A percentile compares a stretch with the other conserved stretches of the same genome.
phyloP scores from a whole-genome alignment of 2,888 invertebrate genomes.

The Apamea monoglypha region DNA sequence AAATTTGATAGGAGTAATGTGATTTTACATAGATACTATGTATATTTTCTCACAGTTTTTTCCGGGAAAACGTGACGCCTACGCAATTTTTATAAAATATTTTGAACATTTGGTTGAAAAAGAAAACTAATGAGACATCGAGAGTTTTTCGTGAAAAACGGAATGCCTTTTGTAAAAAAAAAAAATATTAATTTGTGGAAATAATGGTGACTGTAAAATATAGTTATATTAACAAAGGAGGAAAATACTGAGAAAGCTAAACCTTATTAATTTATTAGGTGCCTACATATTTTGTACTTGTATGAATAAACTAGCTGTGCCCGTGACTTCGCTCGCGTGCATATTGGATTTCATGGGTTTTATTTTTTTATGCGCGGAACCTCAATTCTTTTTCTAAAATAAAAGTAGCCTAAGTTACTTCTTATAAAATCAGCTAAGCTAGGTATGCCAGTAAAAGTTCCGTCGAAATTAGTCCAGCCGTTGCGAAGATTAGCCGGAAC shows the following conservation, averaged over 20 bases:
- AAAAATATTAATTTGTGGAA: background rate
- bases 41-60: background rate
- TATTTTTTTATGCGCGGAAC: no score
- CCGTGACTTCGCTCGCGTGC: no score
- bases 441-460: no score
- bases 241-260: background rate
- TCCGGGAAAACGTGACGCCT: background rate
- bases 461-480: no score
- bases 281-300: background rate
- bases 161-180: background rate
- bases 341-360: no score
- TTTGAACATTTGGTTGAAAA: background rate
- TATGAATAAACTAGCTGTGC: background rate
- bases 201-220: background rate
- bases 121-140: background rate
- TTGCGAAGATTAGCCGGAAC: no score
- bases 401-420: no score
- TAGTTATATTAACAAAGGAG: background rate
- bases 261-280: background rate
- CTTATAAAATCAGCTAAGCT: no score
- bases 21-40: background rate
- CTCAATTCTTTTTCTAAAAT: no score
- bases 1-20: slow-evolving; percentile 13
- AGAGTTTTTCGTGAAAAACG: background rate
- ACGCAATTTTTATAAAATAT: background rate